phyloP scores from a whole-genome alignment of 2,797 vertebrate species.

The Mus caroli region DNA sequence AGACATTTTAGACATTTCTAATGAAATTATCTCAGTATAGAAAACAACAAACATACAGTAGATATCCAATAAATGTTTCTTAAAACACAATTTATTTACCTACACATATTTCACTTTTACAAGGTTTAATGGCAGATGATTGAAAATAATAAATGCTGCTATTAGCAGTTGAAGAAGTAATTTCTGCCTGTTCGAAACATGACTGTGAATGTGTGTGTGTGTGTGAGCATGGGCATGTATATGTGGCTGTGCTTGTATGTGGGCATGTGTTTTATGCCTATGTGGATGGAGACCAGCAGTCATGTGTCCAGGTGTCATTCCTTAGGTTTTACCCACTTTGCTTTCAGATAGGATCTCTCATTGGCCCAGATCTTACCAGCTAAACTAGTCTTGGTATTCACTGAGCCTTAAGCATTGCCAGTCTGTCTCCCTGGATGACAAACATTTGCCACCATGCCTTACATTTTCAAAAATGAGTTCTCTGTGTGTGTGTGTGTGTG shows the following conservation, averaged over 20 bases:
- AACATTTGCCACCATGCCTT: background rate
- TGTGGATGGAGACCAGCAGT: background rate
- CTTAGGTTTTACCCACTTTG: background rate
- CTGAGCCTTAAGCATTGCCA: background rate
- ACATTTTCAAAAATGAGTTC: background rate
- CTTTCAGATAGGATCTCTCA: background rate
- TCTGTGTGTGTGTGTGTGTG: no score
- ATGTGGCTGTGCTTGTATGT: background rate
- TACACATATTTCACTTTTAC: constrained; percentile 16
- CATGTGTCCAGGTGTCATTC: background rate
- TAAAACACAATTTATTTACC: constrained; percentile 26
- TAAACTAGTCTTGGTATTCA: background rate
- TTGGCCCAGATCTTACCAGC: background rate
- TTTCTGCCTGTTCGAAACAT: background rate
- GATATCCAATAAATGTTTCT: background rate
- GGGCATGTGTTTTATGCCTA: background rate
- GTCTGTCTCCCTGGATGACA: background rate
- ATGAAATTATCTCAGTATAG: background rate
- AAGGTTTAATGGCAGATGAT: constrained; percentile 11
- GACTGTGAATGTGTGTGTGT: no score
- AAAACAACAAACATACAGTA: background rate
- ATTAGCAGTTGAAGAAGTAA: background rate
- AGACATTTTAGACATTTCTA: background rate
- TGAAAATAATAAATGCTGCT: background rate
- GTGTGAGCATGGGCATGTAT: background rate